phyloP scores from a whole-genome alignment of 2,888 invertebrate genomes.

The Pristionchus fissidentatus region DNA sequence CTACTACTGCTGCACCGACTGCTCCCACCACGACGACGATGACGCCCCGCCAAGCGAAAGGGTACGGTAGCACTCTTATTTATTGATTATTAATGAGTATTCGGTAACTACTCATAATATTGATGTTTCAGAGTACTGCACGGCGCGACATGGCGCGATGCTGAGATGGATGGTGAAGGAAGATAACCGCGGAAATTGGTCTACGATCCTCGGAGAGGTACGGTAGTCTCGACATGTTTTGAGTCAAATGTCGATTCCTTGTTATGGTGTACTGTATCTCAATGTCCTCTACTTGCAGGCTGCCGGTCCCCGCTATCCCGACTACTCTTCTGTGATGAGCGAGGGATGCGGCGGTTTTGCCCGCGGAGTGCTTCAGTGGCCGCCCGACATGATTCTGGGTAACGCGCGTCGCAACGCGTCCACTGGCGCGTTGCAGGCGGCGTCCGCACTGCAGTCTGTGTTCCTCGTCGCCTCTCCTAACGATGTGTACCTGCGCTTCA shows the following conservation, averaged over 20 bases:
- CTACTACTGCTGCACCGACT: background rate
- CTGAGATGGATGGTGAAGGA: constrained; percentile 60
- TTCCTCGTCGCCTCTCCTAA: constrained; percentile 82
- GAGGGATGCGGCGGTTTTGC: constrained; percentile 98
- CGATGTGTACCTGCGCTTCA: constrained; percentile 72
- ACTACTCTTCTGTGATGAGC: constrained; percentile 91
- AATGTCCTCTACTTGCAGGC: constrained; percentile 7
- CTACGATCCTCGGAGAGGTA: constrained; percentile 52
- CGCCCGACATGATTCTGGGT: constrained; percentile 94
- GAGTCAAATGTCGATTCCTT: background rate
- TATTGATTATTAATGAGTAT: background rate
- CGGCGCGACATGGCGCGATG: constrained; percentile 59
- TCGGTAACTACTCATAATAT: background rate
- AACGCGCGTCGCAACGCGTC: constrained; percentile 83
- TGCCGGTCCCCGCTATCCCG: constrained; percentile 49
- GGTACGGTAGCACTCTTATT: background rate
- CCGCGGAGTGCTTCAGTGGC: constrained; percentile 98
- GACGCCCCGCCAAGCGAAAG: constrained; percentile 41
- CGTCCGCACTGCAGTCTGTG: constrained; percentile 91
- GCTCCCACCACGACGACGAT: background rate
- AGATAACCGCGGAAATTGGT: constrained; percentile 59
- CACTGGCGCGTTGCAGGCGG: constrained; percentile 50
- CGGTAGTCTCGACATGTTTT: background rate
- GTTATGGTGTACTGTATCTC: background rate
- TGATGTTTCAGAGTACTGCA: constrained; percentile 55